Evolutionary conservation across 1,140 invertebrate species (phyloP).

Genomic region (Drosophila mojavensis): DNA sequence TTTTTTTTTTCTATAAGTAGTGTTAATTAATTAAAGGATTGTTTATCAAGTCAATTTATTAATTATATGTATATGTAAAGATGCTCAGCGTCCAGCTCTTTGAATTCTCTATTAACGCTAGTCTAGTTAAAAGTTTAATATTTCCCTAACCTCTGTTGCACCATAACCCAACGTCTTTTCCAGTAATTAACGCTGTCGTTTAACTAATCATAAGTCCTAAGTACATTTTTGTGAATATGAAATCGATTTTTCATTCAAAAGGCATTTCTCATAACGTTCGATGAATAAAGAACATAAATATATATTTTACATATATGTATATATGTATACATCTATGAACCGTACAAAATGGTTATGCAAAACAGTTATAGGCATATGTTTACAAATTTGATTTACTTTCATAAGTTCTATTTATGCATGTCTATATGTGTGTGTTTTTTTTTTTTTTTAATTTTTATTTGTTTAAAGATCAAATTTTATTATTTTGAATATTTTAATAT

Average conservation of each 20-base stretch:
- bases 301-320: slow-evolving; percentile 7
- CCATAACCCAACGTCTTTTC: neutral
- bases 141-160: slow-evolving; percentile 37
- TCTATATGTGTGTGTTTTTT: neutral
- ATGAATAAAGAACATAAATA: slow-evolving; percentile 16
- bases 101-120: slow-evolving; percentile 34
- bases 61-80: slow-evolving; percentile 8
- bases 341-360: slow-evolving; percentile 27
- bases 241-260: slow-evolving; percentile 50
- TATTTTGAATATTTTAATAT: neutral
- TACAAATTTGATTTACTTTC: slow-evolving; percentile 20
- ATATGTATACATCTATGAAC: slow-evolving; percentile 1
- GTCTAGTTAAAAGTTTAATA: slow-evolving; percentile 41
- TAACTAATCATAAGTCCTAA: slow-evolving; percentile 24
- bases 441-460: neutral
- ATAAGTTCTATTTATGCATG: slow-evolving; percentile 1
- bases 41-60: slow-evolving; percentile 20
- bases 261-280: slow-evolving; percentile 46
- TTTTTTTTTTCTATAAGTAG: slow-evolving; percentile 33
- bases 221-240: slow-evolving; percentile 30
- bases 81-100: slow-evolving; percentile 20
- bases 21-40: slow-evolving; percentile 26
- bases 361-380: slow-evolving; percentile 31
- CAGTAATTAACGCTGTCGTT: slow-evolving; percentile 20
- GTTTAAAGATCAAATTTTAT: slow-evolving; percentile 7